These are phyloP conservation scores for Ostrea edulis DNA, from an alignment of 1,140 invertebrate species.

Conservation along the genomic window DNA sequence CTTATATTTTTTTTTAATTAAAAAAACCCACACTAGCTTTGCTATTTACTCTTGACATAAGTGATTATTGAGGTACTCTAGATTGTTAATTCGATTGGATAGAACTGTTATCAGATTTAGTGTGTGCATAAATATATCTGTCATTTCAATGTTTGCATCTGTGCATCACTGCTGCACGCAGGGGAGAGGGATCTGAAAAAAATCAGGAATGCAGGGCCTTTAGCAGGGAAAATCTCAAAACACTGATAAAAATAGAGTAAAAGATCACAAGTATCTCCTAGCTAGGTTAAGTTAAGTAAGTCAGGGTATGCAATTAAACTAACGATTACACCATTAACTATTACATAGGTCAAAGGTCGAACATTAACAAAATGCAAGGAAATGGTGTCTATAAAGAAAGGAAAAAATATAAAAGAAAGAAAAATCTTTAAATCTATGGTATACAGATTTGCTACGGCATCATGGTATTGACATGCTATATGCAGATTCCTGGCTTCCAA, in stretches of 20 bases:
- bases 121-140: background rate
- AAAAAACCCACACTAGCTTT: background rate
- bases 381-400: no score
- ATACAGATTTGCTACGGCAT: no score
- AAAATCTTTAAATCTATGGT: no score
- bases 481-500: no score
- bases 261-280: no score
- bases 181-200: background rate
- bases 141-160: constrained; percentile 22
- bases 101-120: background rate
- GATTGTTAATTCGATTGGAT: background rate
- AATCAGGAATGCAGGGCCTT: background rate
- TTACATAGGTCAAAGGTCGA: no score
- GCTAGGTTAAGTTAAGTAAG: no score
- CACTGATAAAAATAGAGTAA: background rate
- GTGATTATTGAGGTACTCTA: background rate
- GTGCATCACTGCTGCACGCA: constrained; percentile 2
- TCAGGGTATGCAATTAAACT: no score
- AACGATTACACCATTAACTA: no score
- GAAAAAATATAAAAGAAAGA: no score
- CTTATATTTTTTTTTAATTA: background rate
- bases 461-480: no score
- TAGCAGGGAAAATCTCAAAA: constrained; percentile 1
- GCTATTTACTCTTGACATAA: background rate
- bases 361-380: no score